Percentiles rank a stretch among this genome's conserved stretches.
Conservation (phyloP, 2,888 invertebrate species). For the Nineta flava region DNA sequence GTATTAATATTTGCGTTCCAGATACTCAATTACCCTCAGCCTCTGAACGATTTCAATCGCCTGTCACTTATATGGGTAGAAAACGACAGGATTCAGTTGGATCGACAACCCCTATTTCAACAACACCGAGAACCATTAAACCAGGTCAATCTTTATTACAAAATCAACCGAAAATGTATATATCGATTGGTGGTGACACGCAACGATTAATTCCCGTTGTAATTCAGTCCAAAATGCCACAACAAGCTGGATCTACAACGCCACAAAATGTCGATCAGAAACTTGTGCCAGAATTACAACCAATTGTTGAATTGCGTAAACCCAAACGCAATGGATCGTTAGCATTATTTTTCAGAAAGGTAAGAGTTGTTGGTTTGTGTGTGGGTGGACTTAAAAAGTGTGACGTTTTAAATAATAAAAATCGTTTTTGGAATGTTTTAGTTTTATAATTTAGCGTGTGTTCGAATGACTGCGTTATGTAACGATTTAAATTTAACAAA, state of each 20-base stretch:
- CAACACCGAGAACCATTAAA: constrained; percentile 8
- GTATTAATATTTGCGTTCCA: constrained; percentile 12
- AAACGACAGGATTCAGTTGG: neutral
- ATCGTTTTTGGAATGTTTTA: constrained; percentile 25
- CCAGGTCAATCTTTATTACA: constrained; percentile 3
- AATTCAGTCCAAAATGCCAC: constrained; percentile 6
- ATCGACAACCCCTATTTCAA: neutral
- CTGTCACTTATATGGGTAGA: constrained; percentile 32
- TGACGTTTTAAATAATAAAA: neutral
- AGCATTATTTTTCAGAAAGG: constrained; percentile 77
- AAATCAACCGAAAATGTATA: constrained; percentile 10
- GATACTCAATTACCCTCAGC: constrained; percentile 41
- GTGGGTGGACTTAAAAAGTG: constrained; percentile 3
- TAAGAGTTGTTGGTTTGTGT: no score
- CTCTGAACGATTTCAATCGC: constrained; percentile 48
- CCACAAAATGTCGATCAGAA: neutral
- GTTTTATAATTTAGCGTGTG: constrained; percentile 85
- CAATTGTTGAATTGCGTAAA: constrained; percentile 16
- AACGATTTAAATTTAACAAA: constrained; percentile 57
- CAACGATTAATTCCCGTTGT: constrained; percentile 7
- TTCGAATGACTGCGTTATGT: constrained; percentile 85
- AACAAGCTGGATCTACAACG: neutral
- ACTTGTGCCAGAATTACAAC: neutral
- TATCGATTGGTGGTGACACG: constrained; percentile 6
- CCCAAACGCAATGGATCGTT: constrained; percentile 47